Conservation (phyloP, 2,888 invertebrate genomes). For the Xestoiulus laeticollis region DNA sequence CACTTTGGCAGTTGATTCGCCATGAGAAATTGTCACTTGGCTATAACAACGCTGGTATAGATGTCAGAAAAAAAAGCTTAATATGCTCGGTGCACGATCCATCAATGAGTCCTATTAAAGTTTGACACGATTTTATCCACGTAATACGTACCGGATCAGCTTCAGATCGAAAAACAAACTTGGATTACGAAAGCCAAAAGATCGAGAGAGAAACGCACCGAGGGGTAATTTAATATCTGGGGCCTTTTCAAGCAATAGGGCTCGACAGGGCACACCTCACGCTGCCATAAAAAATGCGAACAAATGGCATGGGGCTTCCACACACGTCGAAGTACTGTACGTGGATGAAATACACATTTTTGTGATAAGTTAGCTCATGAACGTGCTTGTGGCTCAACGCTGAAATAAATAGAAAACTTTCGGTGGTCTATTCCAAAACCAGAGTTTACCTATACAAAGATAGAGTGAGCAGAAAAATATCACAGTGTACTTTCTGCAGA, state of each 20-base stretch:
- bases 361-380: neutral
- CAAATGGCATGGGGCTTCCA: neutral
- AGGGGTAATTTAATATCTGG: slow-evolving; percentile 18
- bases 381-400: neutral
- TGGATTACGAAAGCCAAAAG: neutral
- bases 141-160: neutral
- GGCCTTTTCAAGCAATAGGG: neutral
- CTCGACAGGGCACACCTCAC: neutral
- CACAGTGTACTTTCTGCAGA: too few species aligned
- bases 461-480: too few species aligned
- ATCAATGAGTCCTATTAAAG: slow-evolving; percentile 10
- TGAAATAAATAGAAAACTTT: neutral
- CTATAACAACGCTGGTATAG: neutral
- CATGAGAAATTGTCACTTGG: neutral
- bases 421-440: too few species aligned
- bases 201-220: neutral
- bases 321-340: neutral
- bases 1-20: slow-evolving; percentile 15
- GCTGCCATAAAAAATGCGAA: neutral
- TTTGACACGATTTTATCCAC: slow-evolving; percentile 5
- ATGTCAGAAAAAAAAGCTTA: neutral
- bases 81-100: neutral
- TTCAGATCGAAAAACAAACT: slow-evolving; percentile 15
- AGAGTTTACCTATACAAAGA: too few species aligned
- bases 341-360: neutral